A percentile compares a stretch with the other conserved stretches of the same genome.
Conservation (phyloP, 2,113 vertebrate genomes). For the Upupa epops region DNA sequence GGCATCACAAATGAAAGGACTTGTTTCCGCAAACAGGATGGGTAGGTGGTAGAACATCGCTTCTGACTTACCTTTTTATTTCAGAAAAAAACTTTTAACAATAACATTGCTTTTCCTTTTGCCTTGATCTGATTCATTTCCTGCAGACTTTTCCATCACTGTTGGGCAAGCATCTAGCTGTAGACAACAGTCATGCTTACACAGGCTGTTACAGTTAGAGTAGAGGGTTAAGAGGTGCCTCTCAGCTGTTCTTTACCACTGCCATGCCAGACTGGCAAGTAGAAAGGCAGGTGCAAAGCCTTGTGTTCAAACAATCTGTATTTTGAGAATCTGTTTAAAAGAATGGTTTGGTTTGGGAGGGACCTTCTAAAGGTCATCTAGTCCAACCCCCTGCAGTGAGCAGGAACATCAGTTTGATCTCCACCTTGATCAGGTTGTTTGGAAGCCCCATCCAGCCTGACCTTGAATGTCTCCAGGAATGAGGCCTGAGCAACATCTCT, state of each 20-base stretch:
- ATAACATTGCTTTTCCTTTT: not conserved
- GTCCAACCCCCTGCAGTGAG: not conserved
- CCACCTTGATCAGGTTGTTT: too few species aligned
- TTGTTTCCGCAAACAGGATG: not conserved
- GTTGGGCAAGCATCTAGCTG: not conserved
- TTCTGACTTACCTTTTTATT: not conserved
- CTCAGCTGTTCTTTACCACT: not conserved
- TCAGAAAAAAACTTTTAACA: not conserved
- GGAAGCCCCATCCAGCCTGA: too few species aligned
- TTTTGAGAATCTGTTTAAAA: not conserved
- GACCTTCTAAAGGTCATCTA: not conserved
- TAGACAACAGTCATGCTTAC: rapidly evolving
- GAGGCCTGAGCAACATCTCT: too few species aligned
- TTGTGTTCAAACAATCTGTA: not conserved
- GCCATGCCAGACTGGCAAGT: not conserved
- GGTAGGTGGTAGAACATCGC: not conserved
- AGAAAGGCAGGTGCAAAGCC: not conserved
- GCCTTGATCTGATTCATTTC: not conserved
- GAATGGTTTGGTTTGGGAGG: not conserved
- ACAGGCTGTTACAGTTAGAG: not conserved
- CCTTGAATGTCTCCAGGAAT: too few species aligned
- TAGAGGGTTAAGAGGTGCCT: not conserved
- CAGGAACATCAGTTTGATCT: not conserved
- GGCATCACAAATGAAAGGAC: not conserved
- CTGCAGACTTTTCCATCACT: not conserved